Percentiles rank a stretch among this genome's conserved stretches.
phyloP scores from a whole-genome alignment of 2,113 vertebrate species.

The Channa maculata region DNA sequence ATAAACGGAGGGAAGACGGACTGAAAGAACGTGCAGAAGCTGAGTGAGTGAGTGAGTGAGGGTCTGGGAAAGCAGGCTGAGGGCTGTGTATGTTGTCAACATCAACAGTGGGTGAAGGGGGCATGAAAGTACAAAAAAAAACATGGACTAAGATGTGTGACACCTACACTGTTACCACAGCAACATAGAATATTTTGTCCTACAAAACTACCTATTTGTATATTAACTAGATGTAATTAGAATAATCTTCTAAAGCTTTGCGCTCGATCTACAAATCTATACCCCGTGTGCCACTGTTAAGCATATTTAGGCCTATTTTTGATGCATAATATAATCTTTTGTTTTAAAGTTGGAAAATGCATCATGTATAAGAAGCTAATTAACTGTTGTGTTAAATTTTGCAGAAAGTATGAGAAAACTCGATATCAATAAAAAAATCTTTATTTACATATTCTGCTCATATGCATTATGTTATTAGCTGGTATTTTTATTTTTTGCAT shows the following conservation, averaged over 20 bases:
- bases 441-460: slow-evolving; percentile 51
- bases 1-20: no score
- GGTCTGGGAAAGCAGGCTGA: no score
- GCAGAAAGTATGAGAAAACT: slow-evolving; percentile 75
- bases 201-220: slow-evolving; percentile 11
- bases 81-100: no score
- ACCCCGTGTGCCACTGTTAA: slow-evolving; percentile 26
- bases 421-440: slow-evolving; percentile 64
- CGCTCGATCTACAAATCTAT: slow-evolving; percentile 41
- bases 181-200: neutral
- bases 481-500: slow-evolving; percentile 12
- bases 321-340: slow-evolving; percentile 54
- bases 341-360: slow-evolving; percentile 61
- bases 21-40: no score
- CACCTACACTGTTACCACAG: neutral
- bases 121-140: no score
- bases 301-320: slow-evolving; percentile 51
- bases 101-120: no score
- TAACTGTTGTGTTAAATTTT: slow-evolving; percentile 70
- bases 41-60: no score
- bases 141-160: no score
- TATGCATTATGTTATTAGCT: slow-evolving; percentile 45
- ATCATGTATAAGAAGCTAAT: slow-evolving; percentile 77
- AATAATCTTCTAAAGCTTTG: slow-evolving; percentile 31
- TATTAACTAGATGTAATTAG: slow-evolving; percentile 51